These are phyloP conservation scores for Cerastis rubricosa DNA, from an alignment of 2,888 invertebrate genomes.

Conservation along the genomic window DNA sequence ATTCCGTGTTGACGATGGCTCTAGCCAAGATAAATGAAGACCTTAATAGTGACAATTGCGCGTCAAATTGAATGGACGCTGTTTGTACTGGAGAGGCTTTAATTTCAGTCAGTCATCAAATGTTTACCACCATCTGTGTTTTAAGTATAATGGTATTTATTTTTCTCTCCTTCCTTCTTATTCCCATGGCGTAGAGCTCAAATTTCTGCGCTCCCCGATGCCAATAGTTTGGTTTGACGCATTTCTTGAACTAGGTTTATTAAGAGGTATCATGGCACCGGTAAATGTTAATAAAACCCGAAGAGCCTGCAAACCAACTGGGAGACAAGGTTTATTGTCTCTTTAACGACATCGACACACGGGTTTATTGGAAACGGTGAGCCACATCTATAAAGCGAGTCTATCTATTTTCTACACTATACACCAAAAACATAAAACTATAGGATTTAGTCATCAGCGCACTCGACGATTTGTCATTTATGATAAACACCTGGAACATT, in stretches of 20 bases:
- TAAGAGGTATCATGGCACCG: slow-evolving; percentile 57
- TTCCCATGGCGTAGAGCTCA: slow-evolving; percentile 33
- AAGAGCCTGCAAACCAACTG: slow-evolving; percentile 59
- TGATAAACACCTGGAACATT: background rate
- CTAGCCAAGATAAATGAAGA: slow-evolving; percentile 27
- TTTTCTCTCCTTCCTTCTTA: slow-evolving; percentile 22
- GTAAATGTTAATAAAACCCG: slow-evolving; percentile 69
- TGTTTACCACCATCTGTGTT: slow-evolving; percentile 29
- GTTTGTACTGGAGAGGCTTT: slow-evolving; percentile 42
- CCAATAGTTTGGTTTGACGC: slow-evolving; percentile 30
- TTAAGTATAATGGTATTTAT: slow-evolving; percentile 6
- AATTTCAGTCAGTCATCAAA: slow-evolving; percentile 43
- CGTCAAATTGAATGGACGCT: slow-evolving; percentile 37
- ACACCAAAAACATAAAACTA: slow-evolving; percentile 13
- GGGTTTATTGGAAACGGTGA: slow-evolving; percentile 69
- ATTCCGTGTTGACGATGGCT: slow-evolving; percentile 23
- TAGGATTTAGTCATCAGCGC: background rate
- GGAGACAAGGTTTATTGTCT: slow-evolving; percentile 72
- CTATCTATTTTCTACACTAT: slow-evolving; percentile 24
- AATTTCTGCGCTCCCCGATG: slow-evolving; percentile 7
- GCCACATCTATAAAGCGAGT: slow-evolving; percentile 39
- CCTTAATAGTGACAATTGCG: slow-evolving; percentile 39
- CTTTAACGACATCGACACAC: slow-evolving; percentile 73
- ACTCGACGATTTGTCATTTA: background rate
- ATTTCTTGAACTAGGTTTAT: slow-evolving; percentile 64